phyloP scores from a whole-genome alignment of 2,888 invertebrate species.

The Scaptodrosophila latifasciaeformis region DNA sequence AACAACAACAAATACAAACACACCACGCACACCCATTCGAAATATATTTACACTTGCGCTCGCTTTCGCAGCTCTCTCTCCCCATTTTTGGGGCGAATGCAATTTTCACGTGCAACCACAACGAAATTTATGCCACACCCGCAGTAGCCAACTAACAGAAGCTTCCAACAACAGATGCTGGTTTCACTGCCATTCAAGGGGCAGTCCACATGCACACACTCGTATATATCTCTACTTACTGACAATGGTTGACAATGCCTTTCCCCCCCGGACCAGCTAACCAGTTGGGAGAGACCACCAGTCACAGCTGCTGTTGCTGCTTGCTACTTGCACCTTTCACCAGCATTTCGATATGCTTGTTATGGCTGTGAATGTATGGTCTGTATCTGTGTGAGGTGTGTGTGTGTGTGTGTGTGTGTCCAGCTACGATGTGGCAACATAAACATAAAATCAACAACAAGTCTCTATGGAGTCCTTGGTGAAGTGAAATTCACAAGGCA shows the following conservation, averaged over 20 bases:
- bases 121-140: slow-evolving; percentile 68
- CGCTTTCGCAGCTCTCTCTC: slow-evolving; percentile 16
- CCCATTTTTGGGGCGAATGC: slow-evolving; percentile 58
- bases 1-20: slow-evolving; percentile 18
- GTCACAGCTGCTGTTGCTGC: slow-evolving; percentile 29
- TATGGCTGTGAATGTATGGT: slow-evolving; percentile 3
- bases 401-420: slow-evolving; percentile 3
- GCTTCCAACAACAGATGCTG: slow-evolving; percentile 31
- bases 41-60: slow-evolving; percentile 16
- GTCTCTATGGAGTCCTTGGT: too few species aligned
- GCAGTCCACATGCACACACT: not conserved
- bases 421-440: slow-evolving; percentile 57
- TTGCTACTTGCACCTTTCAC: slow-evolving; percentile 30
- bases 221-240: slow-evolving; percentile 25
- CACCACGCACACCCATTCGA: slow-evolving; percentile 7
- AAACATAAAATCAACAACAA: slow-evolving; percentile 50
- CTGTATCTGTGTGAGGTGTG: too few species aligned
- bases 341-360: slow-evolving; percentile 29
- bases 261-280: slow-evolving; percentile 3
- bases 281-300: slow-evolving; percentile 26
- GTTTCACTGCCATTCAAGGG: not conserved
- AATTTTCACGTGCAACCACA: slow-evolving; percentile 69
- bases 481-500: too few species aligned
- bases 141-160: slow-evolving; percentile 43
- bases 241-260: slow-evolving; percentile 53